Evolutionary conservation across 2,797 vertebrate species (phyloP).

Genomic region (Syndactyla subalaris): DNA sequence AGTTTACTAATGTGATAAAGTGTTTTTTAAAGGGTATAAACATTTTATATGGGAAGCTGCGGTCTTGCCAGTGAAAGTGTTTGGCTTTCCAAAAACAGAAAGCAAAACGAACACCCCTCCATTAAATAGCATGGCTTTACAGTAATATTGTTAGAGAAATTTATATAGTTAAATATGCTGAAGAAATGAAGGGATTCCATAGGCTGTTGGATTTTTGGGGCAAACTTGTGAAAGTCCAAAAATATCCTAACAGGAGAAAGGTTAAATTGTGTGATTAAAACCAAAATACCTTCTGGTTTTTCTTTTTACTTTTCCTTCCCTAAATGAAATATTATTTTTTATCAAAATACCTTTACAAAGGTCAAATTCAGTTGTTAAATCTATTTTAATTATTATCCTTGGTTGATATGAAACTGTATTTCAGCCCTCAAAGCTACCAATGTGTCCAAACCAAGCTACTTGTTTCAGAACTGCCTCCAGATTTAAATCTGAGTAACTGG

Average conservation of each 20-base stretch:
- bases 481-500: not conserved
- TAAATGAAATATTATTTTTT: not conserved
- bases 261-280: not conserved
- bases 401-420: not conserved
- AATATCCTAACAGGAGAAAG: not conserved
- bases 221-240: not conserved
- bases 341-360: not conserved
- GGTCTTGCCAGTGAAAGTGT: not conserved
- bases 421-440: not conserved
- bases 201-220: not conserved
- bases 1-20: conserved; percentile 51
- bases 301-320: not conserved
- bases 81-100: not conserved
- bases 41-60: not conserved
- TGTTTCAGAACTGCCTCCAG: not conserved
- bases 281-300: not conserved
- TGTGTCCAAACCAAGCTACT: not conserved
- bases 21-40: conserved; percentile 39
- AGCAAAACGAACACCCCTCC: not conserved
- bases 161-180: not conserved
- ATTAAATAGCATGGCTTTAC: not conserved
- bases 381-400: not conserved
- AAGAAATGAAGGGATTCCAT: not conserved
- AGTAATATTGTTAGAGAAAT: not conserved
- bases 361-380: not conserved